phyloP scores from a whole-genome alignment of 1,140 invertebrate species.

The Epicauta chinensis region DNA sequence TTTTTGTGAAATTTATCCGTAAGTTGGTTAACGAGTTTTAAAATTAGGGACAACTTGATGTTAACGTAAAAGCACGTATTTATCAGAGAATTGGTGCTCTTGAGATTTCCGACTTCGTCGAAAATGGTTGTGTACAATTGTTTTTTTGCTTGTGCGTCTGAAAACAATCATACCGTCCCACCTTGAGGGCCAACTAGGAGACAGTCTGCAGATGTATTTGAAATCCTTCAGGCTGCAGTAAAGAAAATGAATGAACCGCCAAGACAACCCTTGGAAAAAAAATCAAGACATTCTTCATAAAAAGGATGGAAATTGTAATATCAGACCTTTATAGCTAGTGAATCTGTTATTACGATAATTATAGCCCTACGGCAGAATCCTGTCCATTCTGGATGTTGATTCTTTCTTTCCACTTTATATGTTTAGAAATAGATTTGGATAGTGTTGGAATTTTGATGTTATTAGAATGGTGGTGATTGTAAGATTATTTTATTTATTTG shows the following conservation, averaged over 20 bases:
- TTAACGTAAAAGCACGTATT: too few species aligned
- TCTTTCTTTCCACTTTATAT: too few species aligned
- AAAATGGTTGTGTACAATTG: too few species aligned
- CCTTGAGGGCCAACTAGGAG: neutral
- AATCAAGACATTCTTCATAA: constrained; percentile 17
- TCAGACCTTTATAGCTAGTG: constrained; percentile 30
- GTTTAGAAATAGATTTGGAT: too few species aligned
- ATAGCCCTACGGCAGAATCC: constrained; percentile 26
- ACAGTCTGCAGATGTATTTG: constrained; percentile 6
- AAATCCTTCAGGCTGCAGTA: constrained; percentile 5
- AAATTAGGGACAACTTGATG: too few species aligned
- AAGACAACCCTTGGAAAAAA: neutral
- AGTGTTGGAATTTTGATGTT: too few species aligned
- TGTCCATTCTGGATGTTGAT: constrained; percentile 26
- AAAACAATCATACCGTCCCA: neutral
- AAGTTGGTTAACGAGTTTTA: too few species aligned
- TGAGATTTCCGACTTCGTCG: too few species aligned
- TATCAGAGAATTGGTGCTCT: too few species aligned
- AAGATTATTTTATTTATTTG: too few species aligned
- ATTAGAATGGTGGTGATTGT: constrained; percentile 7
- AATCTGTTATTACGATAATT: constrained; percentile 39
- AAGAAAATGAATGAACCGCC: constrained; percentile 1
- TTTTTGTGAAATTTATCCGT: too few species aligned
- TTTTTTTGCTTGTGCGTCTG: too few species aligned
- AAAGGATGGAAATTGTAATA: constrained; percentile 34